phyloP scores from a whole-genome alignment of 2,113 vertebrate genomes.

The Poecile atricapillus region DNA sequence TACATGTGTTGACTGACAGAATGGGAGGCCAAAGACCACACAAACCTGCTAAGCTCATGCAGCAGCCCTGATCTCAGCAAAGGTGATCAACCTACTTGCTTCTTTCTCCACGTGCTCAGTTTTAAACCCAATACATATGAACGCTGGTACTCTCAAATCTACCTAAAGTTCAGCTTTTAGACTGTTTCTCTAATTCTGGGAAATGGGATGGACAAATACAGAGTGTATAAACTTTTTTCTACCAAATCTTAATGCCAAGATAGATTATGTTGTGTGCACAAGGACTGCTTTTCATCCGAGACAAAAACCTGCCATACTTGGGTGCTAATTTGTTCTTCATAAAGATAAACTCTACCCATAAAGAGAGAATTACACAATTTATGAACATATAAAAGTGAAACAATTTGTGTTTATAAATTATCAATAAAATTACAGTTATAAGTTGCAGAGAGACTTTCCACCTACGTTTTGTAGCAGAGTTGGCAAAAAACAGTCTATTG shows the following conservation, averaged over 20 bases:
- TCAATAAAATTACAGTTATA: background rate
- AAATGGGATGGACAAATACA: background rate
- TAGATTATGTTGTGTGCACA: background rate
- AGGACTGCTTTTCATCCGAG: background rate
- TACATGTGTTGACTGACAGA: rapidly evolving
- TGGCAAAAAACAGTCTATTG: background rate
- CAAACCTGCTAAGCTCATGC: background rate
- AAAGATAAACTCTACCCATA: background rate
- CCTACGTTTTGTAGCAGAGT: background rate
- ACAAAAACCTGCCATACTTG: background rate
- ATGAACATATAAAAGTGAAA: background rate
- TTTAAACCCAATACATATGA: background rate
- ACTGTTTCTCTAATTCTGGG: background rate
- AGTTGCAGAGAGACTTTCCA: background rate
- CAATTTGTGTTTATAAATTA: background rate
- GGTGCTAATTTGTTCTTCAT: background rate
- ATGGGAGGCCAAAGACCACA: background rate
- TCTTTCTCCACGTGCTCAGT: background rate
- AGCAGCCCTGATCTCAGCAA: background rate
- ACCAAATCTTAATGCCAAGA: background rate
- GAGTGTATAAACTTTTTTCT: background rate
- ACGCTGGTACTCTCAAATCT: background rate
- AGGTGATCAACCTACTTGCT: background rate
- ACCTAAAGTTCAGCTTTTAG: background rate
- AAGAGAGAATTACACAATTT: background rate